Evolutionary conservation across 1,140 invertebrate species (phyloP), one percentile per base, ranked within the genome.

Genomic region (Uloborus diversus): DNA sequence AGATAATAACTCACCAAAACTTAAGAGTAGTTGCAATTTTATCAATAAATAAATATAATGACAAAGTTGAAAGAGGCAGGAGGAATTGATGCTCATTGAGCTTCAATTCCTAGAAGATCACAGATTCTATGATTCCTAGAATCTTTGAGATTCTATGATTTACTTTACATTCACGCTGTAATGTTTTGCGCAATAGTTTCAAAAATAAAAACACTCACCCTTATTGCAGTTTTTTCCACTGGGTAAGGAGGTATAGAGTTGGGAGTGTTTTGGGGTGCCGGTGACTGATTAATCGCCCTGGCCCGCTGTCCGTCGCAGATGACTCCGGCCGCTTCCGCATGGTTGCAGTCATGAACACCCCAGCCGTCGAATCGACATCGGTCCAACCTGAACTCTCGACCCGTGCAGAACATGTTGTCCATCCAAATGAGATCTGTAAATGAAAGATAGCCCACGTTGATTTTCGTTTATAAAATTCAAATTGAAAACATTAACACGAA

Each of bases 321-420:
- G 9, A 84, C 66, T 30, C 80, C 61, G 35, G 83, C 79, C 59
- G 81, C 65, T 78, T 83, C 79, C 25, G 81, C 80, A 51, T 81
- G 33, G 57, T 81, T 88, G 85, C 96, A 97, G 84, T 97, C 94
- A 57, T 92, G 91, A 37, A 88, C 88, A n/a, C 70, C 94, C 94
- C 94, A 96, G 13, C 92, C 93, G 82, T 94, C 91, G 84, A 94
- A 94, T 14, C 92, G 87, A 85, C 95, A 97, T 1, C 91, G 85
- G 0, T 88, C 86, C 13, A 97, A 84, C 56, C 90, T 90, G 23
- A 86, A 84, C 85, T 97, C 96, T 64, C 90, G 89, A 0, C 95
- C 96, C 83, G 91, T 89, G 85, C 96, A 98, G 79, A 91, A 91
- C 17, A 96, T 86, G 86, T 96, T 94, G 85, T 96, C 94, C 92